Evolutionary conservation across 2,797 vertebrate genomes (phyloP).

Genomic region (Arrhamphus sclerolepis): DNA sequence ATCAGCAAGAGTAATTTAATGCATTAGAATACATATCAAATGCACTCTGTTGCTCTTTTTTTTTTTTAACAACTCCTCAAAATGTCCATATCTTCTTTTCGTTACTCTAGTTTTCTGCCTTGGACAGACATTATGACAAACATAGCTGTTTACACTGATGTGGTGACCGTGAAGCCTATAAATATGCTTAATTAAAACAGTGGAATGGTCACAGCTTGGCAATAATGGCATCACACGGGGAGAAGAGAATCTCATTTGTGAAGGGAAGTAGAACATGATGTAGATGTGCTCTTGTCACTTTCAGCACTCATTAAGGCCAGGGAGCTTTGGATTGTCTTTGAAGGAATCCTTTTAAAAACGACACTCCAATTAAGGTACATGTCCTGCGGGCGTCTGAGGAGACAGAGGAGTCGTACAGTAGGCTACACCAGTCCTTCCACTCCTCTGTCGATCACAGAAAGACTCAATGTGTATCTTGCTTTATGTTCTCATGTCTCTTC

Average conservation of each 20-base stretch:
- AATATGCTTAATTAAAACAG: conserved; percentile 81
- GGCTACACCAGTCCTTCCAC: conserved; percentile 33
- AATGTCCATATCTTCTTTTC: conserved; percentile 29
- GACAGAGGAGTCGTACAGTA: conserved; percentile 58
- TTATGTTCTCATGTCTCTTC: conserved; percentile 66
- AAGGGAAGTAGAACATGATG: conserved; percentile 73
- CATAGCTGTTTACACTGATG: conserved; percentile 75
- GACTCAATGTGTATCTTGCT: conserved; percentile 58
- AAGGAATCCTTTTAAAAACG: conserved; percentile 78
- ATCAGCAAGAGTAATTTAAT: conserved; percentile 12
- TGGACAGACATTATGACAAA: conserved; percentile 49
- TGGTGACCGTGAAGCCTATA: conserved; percentile 71
- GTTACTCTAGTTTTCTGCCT: conserved; percentile 19
- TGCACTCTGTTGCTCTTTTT: conserved; percentile 7
- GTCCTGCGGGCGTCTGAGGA: conserved; percentile 74
- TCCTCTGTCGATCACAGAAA: conserved; percentile 38
- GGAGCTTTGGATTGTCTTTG: conserved; percentile 71
- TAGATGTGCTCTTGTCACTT: conserved; percentile 78
- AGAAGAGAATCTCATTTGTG: conserved; percentile 75
- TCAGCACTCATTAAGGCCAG: conserved; percentile 77
- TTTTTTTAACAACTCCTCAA: not conserved
- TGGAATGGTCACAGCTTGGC: conserved; percentile 79
- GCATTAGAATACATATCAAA: conserved; percentile 14
- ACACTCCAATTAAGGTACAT: conserved; percentile 80
- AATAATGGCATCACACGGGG: conserved; percentile 76